Evolutionary conservation across 2,888 invertebrate species (phyloP).

Genomic region (Pristionchus fissidentatus): DNA sequence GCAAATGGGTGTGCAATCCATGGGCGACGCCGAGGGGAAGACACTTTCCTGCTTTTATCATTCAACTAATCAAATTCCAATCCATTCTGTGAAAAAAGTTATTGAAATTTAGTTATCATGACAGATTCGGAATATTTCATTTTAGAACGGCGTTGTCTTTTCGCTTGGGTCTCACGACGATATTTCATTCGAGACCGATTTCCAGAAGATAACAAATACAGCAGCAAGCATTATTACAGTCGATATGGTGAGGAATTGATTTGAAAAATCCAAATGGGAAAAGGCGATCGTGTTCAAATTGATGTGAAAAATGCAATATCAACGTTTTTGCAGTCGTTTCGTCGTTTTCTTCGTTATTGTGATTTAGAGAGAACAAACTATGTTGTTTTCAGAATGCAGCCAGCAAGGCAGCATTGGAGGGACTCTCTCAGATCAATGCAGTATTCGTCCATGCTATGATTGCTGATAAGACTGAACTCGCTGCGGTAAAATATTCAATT

Average conservation of each 20-base stretch:
- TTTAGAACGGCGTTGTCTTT: not conserved
- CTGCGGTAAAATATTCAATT: not conserved
- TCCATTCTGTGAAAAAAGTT: not conserved
- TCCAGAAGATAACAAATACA: not conserved
- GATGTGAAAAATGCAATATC: no score
- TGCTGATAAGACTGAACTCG: not conserved
- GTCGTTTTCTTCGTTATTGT: no score
- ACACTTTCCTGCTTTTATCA: not conserved
- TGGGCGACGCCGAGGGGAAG: conserved; percentile 21
- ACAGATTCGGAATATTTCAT: not conserved
- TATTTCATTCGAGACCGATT: conserved; percentile 10
- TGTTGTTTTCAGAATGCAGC: not conserved
- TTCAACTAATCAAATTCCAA: not conserved
- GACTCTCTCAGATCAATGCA: not conserved
- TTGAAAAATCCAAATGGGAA: not conserved
- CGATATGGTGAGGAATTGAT: conserved; percentile 28
- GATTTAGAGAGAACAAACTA: no score
- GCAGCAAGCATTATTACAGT: conserved; percentile 12
- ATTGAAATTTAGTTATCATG: not conserved
- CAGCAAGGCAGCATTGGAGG: not conserved
- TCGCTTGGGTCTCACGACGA: conserved; percentile 28
- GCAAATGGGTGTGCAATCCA: conserved; percentile 43
- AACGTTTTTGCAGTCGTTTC: no score
- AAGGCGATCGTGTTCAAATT: not conserved
- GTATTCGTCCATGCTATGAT: conserved; percentile 3